Evolutionary conservation across 2,113 vertebrate species (phyloP).

Genomic region (Leucopsar rothschildi): DNA sequence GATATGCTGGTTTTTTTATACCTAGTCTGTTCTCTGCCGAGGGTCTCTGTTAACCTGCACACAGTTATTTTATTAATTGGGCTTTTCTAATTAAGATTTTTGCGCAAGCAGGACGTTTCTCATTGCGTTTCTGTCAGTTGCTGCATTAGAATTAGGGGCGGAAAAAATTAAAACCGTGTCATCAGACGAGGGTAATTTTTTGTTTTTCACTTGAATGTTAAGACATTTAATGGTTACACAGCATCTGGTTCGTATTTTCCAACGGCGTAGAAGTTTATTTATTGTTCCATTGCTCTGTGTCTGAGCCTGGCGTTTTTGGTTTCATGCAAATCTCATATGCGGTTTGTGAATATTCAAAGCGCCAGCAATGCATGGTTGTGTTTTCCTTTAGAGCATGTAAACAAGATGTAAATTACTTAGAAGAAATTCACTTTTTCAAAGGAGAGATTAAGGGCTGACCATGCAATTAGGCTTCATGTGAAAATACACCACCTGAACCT

Average conservation of each 20-base stretch:
- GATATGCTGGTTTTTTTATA: background rate
- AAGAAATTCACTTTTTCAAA: background rate
- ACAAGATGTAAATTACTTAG: background rate
- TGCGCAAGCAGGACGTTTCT: background rate
- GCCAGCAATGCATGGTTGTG: background rate
- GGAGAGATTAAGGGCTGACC: background rate
- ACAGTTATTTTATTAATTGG: background rate
- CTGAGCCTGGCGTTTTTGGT: background rate
- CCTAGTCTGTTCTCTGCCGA: background rate
- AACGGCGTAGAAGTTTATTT: background rate
- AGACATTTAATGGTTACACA: background rate
- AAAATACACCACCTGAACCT: background rate
- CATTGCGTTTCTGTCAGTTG: background rate
- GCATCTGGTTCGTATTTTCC: background rate
- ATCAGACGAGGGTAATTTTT: background rate
- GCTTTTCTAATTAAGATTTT: background rate
- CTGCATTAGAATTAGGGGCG: background rate
- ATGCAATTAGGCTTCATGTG: background rate
- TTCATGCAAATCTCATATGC: background rate
- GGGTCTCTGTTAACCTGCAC: background rate
- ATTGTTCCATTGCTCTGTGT: fast-evolving
- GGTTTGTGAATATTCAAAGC: background rate
- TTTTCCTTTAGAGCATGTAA: background rate
- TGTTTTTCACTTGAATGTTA: background rate
- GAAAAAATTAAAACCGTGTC: fast-evolving